Percentiles rank a stretch among this genome's conserved stretches.
phyloP scores from a whole-genome alignment of 2,888 invertebrate species.

The Drosophila multiciliata region DNA sequence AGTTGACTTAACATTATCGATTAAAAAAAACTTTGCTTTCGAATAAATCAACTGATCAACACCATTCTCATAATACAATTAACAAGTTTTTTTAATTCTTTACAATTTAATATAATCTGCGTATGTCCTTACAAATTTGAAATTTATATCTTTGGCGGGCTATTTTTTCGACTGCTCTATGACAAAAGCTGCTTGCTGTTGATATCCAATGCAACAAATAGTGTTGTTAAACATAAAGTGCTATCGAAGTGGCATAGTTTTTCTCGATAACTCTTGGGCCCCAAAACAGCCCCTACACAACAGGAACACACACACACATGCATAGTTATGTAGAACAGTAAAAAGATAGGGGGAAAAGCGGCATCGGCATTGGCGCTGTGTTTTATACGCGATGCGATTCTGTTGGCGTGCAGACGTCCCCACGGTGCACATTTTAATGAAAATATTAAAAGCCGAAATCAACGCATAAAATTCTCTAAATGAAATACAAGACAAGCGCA shows the following conservation, averaged over 20 bases:
- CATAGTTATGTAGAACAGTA: background rate
- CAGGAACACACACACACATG: conserved; percentile 9
- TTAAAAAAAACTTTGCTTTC: conserved; percentile 63
- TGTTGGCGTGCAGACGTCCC: conserved; percentile 65
- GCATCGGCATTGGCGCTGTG: conserved; percentile 49
- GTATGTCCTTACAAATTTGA: conserved; percentile 5
- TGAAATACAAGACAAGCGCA: conserved; percentile 32
- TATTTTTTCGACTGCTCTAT: background rate
- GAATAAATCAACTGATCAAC: conserved; percentile 70
- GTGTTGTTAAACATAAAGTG: conserved; percentile 19
- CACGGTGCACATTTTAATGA: conserved; percentile 36
- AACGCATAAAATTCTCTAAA: conserved; percentile 43
- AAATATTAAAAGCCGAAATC: conserved; percentile 35
- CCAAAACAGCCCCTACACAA: conserved; percentile 47
- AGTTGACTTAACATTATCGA: conserved; percentile 52
- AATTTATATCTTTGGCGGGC: conserved; percentile 1
- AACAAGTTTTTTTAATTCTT: background rate
- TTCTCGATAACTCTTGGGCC: conserved; percentile 29
- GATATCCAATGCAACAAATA: conserved; percentile 16
- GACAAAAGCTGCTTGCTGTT: conserved; percentile 37
- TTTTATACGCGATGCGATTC: conserved; percentile 61
- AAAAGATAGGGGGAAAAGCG: conserved; percentile 31
- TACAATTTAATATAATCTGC: background rate
- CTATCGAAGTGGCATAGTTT: conserved; percentile 22
- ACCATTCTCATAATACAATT: conserved; percentile 32